These are phyloP conservation scores for Elgaria multicarinata DNA, from an alignment of 2,113 vertebrate species.

Conservation along the genomic window DNA sequence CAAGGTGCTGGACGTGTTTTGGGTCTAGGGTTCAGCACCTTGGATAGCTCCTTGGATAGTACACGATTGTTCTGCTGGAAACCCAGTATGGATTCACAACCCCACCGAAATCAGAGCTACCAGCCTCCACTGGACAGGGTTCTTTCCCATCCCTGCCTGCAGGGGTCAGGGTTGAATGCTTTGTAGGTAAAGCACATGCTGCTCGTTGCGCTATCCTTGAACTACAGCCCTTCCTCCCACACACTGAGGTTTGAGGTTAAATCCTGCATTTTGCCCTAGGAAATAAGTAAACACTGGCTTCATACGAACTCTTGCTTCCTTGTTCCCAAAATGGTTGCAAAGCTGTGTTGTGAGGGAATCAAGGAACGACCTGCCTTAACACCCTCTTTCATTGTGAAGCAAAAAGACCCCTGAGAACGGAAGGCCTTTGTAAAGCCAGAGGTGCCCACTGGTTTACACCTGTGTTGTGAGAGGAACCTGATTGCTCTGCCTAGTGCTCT, in stretches of 20 bases:
- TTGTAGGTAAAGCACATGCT: background rate
- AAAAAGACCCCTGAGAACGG: background rate
- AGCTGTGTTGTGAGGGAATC: background rate
- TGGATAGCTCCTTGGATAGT: too few species aligned
- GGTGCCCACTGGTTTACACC: background rate
- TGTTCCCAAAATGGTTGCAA: background rate
- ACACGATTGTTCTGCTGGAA: too few species aligned
- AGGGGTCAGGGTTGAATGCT: too few species aligned
- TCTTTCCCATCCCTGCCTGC: too few species aligned
- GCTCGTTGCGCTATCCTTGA: background rate
- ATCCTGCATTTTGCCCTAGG: background rate
- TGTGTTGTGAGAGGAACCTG: background rate
- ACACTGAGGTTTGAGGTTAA: background rate
- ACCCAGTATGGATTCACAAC: too few species aligned
- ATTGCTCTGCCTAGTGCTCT: background rate
- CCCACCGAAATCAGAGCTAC: too few species aligned
- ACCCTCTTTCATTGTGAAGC: background rate
- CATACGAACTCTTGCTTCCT: background rate
- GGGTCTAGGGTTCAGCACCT: too few species aligned
- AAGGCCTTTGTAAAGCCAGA: background rate
- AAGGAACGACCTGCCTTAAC: background rate
- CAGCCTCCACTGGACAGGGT: too few species aligned
- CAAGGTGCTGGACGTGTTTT: too few species aligned
- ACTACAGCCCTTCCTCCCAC: background rate
- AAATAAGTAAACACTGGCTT: background rate